Evolutionary conservation across 2,888 invertebrate species (phyloP).

Genomic region (Perdita meconis): DNA sequence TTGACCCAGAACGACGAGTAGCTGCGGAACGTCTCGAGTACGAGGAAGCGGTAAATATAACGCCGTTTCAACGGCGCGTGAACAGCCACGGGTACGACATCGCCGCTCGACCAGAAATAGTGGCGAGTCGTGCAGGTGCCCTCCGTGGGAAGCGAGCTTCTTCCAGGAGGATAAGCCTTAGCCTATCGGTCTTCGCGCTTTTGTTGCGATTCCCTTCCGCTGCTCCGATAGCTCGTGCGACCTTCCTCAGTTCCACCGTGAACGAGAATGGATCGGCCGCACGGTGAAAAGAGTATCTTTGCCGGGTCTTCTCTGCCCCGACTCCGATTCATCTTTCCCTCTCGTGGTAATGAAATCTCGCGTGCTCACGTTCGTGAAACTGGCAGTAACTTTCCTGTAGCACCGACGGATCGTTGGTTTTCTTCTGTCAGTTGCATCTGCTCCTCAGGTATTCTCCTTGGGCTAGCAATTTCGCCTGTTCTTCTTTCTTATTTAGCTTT

Average conservation of each 20-base stretch:
- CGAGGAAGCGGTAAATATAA: conserved; percentile 76
- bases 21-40: conserved; percentile 64
- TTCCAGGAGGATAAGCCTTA: conserved; percentile 3
- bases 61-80: conserved; percentile 69
- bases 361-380: background rate
- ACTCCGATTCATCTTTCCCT: background rate
- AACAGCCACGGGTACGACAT: conserved; percentile 55
- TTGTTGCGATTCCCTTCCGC: conserved; percentile 1
- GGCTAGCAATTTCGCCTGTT: too few relatives aligned
- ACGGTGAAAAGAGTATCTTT: conserved; percentile 11
- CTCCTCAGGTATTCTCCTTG: too few relatives aligned
- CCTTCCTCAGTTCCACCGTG: background rate
- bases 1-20: conserved; percentile 75
- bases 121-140: conserved; percentile 48
- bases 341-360: background rate
- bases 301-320: background rate
- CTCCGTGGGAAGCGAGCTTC: conserved; percentile 53
- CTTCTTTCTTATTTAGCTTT: too few relatives aligned
- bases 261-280: conserved; percentile 1
- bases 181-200: conserved; percentile 18
- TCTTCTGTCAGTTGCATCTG: too few relatives aligned
- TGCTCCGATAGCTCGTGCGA: conserved; percentile 15
- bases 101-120: conserved; percentile 69
- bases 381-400: too few relatives aligned
- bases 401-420: too few relatives aligned